A percentile compares a stretch with the other conserved stretches of the same genome.
Evolutionary conservation across 2,888 invertebrate genomes (phyloP).

Genomic region (Enchytraeus crypticus): DNA sequence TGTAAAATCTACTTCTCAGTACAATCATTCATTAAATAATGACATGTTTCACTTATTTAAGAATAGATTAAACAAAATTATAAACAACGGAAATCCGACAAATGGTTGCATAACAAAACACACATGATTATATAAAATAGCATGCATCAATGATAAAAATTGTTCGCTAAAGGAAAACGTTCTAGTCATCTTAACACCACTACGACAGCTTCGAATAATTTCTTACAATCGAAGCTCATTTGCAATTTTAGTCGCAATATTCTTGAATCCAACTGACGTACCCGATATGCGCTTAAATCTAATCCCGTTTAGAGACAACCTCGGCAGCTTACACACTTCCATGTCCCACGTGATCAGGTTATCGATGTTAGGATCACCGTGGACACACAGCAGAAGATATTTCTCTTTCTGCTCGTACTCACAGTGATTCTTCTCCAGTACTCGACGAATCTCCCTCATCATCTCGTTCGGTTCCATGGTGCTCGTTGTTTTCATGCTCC

Average conservation of each 20-base stretch:
- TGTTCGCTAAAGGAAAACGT: no score
- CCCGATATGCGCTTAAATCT: conserved; percentile 60
- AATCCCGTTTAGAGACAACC: conserved; percentile 94
- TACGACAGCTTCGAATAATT: no score
- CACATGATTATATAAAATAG: no score
- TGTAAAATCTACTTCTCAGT: no score
- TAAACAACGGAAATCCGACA: no score
- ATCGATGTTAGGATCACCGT: conserved; percentile 98
- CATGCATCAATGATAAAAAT: no score
- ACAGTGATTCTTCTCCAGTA: conserved; percentile 94
- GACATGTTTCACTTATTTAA: no score
- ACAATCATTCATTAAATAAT: no score
- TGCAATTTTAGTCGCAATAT: conserved; percentile 99
- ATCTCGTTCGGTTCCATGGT: conserved; percentile 94
- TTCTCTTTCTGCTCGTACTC: conserved; percentile 98
- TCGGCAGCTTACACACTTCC: conserved; percentile 84
- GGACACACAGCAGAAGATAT: conserved; percentile 92
- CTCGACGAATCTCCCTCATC: conserved; percentile 96
- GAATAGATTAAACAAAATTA: no score
- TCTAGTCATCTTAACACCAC: no score
- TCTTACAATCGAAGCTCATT: conserved; percentile 89
- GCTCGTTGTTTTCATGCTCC: conserved; percentile 99
- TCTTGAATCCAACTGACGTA: conserved; percentile 96
- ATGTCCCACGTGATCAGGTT: conserved; percentile 75
- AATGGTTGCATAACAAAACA: no score